These are phyloP conservation scores for Brenthis daphne DNA, from an alignment of 2,888 invertebrate genomes.

Conservation along the genomic window DNA sequence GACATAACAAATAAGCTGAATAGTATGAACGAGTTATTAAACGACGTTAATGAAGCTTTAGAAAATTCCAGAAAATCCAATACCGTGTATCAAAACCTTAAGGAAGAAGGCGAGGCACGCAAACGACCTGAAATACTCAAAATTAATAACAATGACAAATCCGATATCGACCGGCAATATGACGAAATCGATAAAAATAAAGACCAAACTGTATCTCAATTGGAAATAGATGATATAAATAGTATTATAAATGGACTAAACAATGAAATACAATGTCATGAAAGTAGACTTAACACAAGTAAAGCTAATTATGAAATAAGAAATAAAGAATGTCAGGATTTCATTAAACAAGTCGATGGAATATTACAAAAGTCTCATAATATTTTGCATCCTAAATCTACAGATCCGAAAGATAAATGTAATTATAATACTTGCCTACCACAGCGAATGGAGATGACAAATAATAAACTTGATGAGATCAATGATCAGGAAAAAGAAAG, in stretches of 20 bases:
- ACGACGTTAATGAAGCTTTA: slow-evolving; percentile 72
- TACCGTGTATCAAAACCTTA: slow-evolving; percentile 63
- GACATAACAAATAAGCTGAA: slow-evolving; percentile 77
- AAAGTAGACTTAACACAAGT: slow-evolving; percentile 65
- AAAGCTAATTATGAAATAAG: slow-evolving; percentile 61
- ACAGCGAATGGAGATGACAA: slow-evolving; percentile 47
- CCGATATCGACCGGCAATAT: neutral
- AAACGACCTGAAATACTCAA: slow-evolving; percentile 37
- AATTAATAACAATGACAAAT: neutral
- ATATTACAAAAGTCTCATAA: slow-evolving; percentile 64
- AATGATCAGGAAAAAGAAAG: slow-evolving; percentile 57
- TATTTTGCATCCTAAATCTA: slow-evolving; percentile 61
- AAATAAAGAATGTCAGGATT: slow-evolving; percentile 66
- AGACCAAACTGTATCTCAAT: slow-evolving; percentile 49
- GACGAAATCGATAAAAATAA: slow-evolving; percentile 13
- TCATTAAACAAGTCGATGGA: slow-evolving; percentile 70
- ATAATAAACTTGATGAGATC: slow-evolving; percentile 50
- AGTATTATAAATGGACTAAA: slow-evolving; percentile 65
- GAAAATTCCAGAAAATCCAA: slow-evolving; percentile 72
- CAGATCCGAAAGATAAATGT: slow-evolving; percentile 26
- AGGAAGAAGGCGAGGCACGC: slow-evolving; percentile 53
- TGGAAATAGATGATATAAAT: slow-evolving; percentile 68
- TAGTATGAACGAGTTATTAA: slow-evolving; percentile 73
- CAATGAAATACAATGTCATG: slow-evolving; percentile 63
- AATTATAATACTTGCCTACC: slow-evolving; percentile 48